Evolutionary conservation across 2,888 invertebrate genomes (phyloP).

Genomic region (Tenodera sinensis): DNA sequence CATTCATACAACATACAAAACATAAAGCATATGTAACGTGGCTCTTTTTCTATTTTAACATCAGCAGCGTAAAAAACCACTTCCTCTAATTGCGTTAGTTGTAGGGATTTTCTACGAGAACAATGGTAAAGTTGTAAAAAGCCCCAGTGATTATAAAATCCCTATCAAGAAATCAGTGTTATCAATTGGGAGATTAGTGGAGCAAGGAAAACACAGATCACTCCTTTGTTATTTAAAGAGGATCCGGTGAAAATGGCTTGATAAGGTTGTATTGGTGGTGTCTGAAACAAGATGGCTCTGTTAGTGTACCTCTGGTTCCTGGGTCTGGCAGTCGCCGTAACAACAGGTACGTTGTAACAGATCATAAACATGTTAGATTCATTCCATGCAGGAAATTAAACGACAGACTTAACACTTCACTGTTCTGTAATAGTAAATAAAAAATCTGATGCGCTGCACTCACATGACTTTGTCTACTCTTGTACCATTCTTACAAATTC

Average conservation of each 20-base stretch:
- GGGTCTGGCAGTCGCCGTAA: background rate
- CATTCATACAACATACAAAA: too few species aligned
- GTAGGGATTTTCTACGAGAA: background rate
- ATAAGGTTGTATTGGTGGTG: background rate
- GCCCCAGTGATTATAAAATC: background rate
- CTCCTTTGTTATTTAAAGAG: background rate
- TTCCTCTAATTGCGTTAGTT: background rate
- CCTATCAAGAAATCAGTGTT: background rate
- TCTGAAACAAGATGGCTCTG: background rate
- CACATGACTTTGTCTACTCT: too few species aligned
- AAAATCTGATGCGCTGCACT: too few species aligned
- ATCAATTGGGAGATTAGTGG: background rate
- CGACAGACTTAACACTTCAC: too few species aligned
- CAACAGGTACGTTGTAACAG: background rate
- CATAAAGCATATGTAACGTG: too few species aligned
- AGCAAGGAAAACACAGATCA: background rate
- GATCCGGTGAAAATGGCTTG: background rate
- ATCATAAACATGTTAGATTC: too few species aligned
- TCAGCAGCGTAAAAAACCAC: too few species aligned
- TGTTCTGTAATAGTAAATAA: too few species aligned
- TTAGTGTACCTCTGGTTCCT: background rate
- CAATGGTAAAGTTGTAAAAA: background rate
- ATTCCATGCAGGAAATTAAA: too few species aligned
- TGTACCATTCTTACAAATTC: too few species aligned
- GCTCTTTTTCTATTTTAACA: too few species aligned